Evolutionary conservation across 2,113 vertebrate species (phyloP).

Genomic region (Eolophus roseicapilla): DNA sequence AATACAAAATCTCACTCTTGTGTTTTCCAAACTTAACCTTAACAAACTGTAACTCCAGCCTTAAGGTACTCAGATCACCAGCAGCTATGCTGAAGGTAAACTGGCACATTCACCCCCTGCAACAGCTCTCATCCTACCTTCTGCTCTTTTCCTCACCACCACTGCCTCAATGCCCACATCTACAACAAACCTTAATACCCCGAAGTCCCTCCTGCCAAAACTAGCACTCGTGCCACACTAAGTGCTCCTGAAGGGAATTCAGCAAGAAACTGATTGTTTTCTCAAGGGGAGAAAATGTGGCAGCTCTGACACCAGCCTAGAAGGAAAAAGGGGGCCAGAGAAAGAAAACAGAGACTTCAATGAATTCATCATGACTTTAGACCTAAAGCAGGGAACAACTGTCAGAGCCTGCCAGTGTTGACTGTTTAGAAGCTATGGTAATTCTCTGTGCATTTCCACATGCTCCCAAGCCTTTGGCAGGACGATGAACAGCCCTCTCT

Average conservation of each 20-base stretch:
- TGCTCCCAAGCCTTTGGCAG: neutral
- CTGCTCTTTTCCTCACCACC: neutral
- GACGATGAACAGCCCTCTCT: neutral
- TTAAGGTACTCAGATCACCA: neutral
- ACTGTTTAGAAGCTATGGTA: neutral
- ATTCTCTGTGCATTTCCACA: neutral
- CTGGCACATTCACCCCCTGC: neutral
- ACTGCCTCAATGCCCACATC: neutral
- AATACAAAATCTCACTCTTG: neutral
- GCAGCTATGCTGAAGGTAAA: rapidly evolving
- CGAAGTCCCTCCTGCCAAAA: neutral
- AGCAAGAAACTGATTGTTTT: neutral
- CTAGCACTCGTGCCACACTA: rapidly evolving
- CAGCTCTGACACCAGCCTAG: neutral
- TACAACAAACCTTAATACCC: neutral
- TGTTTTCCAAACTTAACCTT: neutral
- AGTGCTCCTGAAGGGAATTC: neutral
- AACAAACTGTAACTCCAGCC: neutral
- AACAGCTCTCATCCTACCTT: neutral
- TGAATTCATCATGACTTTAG: neutral
- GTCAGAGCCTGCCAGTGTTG: neutral
- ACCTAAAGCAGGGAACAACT: neutral
- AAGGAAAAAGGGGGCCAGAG: neutral
- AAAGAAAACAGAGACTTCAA: neutral
- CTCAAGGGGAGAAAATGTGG: neutral